A percentile compares a stretch with the other conserved stretches of the same genome.
These are phyloP conservation scores for Glareola pratincola DNA, from an alignment of 2,113 vertebrate species.

Conservation along the genomic window DNA sequence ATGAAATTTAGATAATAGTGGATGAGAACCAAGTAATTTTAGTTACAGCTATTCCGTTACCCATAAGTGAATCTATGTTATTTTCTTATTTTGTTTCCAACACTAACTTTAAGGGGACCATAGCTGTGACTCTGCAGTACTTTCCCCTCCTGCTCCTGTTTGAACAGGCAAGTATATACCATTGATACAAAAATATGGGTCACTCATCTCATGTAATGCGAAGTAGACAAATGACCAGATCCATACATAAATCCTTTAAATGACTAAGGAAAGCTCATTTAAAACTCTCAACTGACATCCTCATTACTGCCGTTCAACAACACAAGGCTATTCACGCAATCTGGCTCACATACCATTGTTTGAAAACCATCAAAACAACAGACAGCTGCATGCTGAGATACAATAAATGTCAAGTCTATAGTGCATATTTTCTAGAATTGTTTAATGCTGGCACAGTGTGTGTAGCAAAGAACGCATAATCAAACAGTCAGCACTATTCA, in stretches of 20 bases:
- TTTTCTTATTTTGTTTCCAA: neutral
- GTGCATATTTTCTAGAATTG: neutral
- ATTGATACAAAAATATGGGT: neutral
- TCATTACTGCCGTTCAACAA: slow-evolving; percentile 26
- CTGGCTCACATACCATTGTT: slow-evolving; percentile 17
- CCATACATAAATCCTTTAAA: slow-evolving; percentile 39
- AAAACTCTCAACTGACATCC: slow-evolving; percentile 27
- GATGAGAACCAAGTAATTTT: neutral
- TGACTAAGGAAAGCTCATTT: neutral
- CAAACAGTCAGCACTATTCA: neutral
- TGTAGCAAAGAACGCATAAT: neutral
- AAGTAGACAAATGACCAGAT: neutral
- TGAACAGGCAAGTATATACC: neutral
- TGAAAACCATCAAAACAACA: slow-evolving; percentile 37
- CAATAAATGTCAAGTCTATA: slow-evolving; percentile 16
- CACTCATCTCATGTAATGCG: neutral
- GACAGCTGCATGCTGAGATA: neutral
- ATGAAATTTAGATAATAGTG: neutral
- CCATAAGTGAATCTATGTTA: neutral
- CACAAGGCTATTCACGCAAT: slow-evolving; percentile 12
- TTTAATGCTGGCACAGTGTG: neutral
- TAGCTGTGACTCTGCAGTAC: neutral
- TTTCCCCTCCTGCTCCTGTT: neutral
- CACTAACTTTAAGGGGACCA: neutral
- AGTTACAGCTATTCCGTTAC: neutral